Evolutionary conservation across 2,888 invertebrate genomes (phyloP).

Genomic region (Torymus tubicola): DNA sequence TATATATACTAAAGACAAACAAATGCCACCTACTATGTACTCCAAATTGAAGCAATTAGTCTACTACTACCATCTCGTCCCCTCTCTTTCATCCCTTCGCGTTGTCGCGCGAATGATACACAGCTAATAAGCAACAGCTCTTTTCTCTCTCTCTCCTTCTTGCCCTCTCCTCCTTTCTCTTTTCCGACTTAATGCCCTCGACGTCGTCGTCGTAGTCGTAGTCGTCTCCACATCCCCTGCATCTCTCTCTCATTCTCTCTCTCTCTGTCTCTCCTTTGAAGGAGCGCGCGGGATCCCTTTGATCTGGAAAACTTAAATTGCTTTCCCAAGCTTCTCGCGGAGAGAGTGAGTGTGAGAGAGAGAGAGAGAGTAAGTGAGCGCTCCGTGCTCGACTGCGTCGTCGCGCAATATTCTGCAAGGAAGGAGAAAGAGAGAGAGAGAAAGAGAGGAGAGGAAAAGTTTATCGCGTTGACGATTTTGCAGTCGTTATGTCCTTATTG

Average conservation of each 20-base stretch:
- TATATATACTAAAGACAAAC: no score
- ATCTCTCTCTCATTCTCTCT: neutral
- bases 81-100: neutral
- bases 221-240: neutral
- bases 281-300: slow-evolving; percentile 40
- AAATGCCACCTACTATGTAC: no score
- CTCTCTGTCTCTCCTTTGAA: slow-evolving; percentile 7
- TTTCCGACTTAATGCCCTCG: neutral
- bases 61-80: neutral
- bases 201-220: neutral
- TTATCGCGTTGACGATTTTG: no score
- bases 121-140: slow-evolving; percentile 40
- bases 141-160: slow-evolving; percentile 13
- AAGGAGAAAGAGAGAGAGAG: neutral
- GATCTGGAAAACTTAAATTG: slow-evolving; percentile 58
- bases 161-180: neutral
- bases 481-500: no score
- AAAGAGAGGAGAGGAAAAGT: neutral
- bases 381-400: neutral
- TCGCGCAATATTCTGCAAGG: neutral
- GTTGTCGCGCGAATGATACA: slow-evolving; percentile 7
- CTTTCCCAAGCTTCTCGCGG: slow-evolving; percentile 41
- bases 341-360: neutral
- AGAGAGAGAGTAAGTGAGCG: neutral
- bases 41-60: neutral